Percentiles rank a stretch among this genome's conserved stretches.
phyloP scores from a whole-genome alignment of 2,888 invertebrate genomes.

The Galeopsomyia nigrocyanea region DNA sequence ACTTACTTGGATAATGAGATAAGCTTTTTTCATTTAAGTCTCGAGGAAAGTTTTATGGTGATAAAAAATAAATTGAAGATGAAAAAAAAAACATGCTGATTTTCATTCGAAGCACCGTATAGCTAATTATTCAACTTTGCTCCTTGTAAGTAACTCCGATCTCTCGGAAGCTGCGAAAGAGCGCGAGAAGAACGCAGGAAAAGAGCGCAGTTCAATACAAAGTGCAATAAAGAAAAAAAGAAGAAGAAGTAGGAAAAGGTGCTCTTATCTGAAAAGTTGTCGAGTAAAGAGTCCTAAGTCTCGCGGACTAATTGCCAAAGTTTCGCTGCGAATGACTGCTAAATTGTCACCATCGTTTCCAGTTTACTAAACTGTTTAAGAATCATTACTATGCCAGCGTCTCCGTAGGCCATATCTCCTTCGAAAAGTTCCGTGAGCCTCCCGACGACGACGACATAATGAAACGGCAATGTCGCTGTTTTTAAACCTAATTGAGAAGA shows the following conservation, averaged over 20 bases:
- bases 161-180: too few relatives aligned
- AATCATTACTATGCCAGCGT: conserved; percentile 37
- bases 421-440: conserved; percentile 12
- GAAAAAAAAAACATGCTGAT: too few relatives aligned
- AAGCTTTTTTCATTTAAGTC: too few relatives aligned
- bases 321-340: conserved; percentile 34
- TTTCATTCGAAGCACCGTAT: too few relatives aligned
- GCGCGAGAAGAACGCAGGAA: too few relatives aligned
- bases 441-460: conserved; percentile 7
- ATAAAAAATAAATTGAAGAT: too few relatives aligned
- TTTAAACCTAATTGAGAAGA: conserved; percentile 5
- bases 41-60: too few relatives aligned
- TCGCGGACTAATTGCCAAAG: conserved; percentile 35
- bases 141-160: too few relatives aligned
- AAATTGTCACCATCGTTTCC: conserved; percentile 35
- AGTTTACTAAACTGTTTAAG: conserved; percentile 41
- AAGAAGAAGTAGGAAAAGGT: neutral
- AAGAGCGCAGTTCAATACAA: neutral
- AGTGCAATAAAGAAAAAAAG: conserved; percentile 19
- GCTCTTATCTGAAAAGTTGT: conserved; percentile 29
- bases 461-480: conserved; percentile 3
- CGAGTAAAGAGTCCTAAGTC: conserved; percentile 8
- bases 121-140: too few relatives aligned
- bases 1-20: too few relatives aligned
- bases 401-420: conserved; percentile 22